Percentiles rank a stretch among this genome's conserved stretches.
These are phyloP conservation scores for Phaonia tiefii DNA, from an alignment of 2,888 invertebrate genomes.

Conservation along the genomic window DNA sequence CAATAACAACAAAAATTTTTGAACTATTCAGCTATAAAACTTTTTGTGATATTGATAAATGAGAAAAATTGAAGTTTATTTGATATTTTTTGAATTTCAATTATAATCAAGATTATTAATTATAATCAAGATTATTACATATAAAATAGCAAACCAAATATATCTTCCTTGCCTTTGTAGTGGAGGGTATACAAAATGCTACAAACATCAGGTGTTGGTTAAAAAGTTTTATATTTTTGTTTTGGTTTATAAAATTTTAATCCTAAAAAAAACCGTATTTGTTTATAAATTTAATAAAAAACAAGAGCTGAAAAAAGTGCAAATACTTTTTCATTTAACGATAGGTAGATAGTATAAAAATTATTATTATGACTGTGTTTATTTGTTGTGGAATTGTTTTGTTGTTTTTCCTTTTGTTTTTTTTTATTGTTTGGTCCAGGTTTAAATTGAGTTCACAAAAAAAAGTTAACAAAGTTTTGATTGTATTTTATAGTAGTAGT, in stretches of 20 bases:
- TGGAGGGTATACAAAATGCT: not conserved
- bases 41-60: too few relatives aligned
- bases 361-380: not conserved
- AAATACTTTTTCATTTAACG: too few relatives aligned
- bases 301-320: slow-evolving; percentile 10
- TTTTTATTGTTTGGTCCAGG: slow-evolving; percentile 59
- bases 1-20: too few relatives aligned
- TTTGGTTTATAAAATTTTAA: too few relatives aligned
- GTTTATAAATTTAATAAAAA: slow-evolving; percentile 11
- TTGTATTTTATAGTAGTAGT: slow-evolving; percentile 16
- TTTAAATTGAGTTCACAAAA: slow-evolving; percentile 20
- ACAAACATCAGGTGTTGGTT: not conserved
- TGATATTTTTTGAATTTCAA: too few relatives aligned
- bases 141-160: too few relatives aligned
- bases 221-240: slow-evolving; percentile 6
- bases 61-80: too few relatives aligned
- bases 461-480: slow-evolving; percentile 30
- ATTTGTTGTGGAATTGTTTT: not conserved
- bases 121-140: too few relatives aligned
- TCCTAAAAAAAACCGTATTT: slow-evolving; percentile 10
- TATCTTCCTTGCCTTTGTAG: too few relatives aligned
- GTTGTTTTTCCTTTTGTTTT: slow-evolving; percentile 44
- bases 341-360: not conserved
- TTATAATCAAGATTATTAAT: too few relatives aligned
- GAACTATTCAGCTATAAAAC: too few relatives aligned